Base-by-base conservation (phyloP, 2,113 vertebrate species). In the Xiphorhynchus elegans region DNA sequence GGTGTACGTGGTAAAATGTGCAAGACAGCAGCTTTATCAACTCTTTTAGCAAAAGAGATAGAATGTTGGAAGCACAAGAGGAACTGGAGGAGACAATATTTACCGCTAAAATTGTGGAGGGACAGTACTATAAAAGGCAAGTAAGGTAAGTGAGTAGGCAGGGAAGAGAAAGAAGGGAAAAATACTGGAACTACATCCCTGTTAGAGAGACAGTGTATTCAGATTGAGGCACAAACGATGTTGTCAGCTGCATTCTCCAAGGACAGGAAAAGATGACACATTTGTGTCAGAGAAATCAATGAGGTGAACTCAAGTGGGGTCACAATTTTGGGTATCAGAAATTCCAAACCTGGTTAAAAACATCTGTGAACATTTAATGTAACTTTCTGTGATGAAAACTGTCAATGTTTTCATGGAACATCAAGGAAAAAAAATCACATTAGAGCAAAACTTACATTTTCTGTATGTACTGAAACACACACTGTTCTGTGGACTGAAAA, bases 381-480 rank as follows among this genome's bases (percentile, higher is more conserved):
- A 77, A 42, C 28, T 66, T 84, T 69, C 55, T 25, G n/a, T 31
- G 21, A 35, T 58, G 5, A 66, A 73, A 92, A 44, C 24, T 28
- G 18, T 7, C 1, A 3, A 14, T 29, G 4, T 42, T 39, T 68
- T 75, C 12, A 20, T 2, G 2, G 8, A 80, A 33, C 8, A 60
- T 23, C 6, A 49, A 44, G 55, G 33, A 80, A 78, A 52, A 52
- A 52, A 83, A 49, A 2, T 37, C 6, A 13, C 3, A 0, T 46
- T 13, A 53, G 6, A 67, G 13, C 3, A 52, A 74, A 90, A 16
- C 8, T 40, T 85, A 7, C 10, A 52, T 47, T 8, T 35, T 49
- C 7, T 31, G 0, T 14, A 8, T 40, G 2, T 35, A 59, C 20
- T 16, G 42, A 73, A 23, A 14, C 31, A 40, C 0, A 2, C 56